Evolutionary conservation across 2,797 vertebrate genomes (phyloP), one percentile per base, ranked within the genome.

Genomic region (Novumbra hubbsi): DNA sequence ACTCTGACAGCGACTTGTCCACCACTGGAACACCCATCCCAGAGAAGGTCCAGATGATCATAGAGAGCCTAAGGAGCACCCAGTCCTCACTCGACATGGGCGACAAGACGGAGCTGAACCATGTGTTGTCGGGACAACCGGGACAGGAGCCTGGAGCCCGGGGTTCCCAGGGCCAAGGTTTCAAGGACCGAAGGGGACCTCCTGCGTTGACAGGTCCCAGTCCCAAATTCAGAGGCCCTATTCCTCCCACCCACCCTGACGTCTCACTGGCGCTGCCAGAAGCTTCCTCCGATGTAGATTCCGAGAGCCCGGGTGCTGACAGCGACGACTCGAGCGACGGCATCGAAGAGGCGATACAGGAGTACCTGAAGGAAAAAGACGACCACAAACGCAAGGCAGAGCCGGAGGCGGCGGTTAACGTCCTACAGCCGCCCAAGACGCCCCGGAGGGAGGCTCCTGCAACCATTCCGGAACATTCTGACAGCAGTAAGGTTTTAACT

Each of bases 311-410:
- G 0, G 95, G 95, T 67, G 95, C 96, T 0, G 98, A 99, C 82
- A 99, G 97, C 0, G 98, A 99, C 0, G 97, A 96, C 77, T 98
- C 97, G 0, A 96, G 98, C 78, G 97, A 99, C 88, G 96, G 93
- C 70, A 99, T 99, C 1, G 98, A 99, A 80, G 95, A 98, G 77
- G 98, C 98, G 28, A 99, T 99, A 85, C 94, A 98, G 65, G 96
- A 99, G 86, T 98, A 98, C 82, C 88, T 99, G 74, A 95, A 94
- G 80, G 92, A 94, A 76, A 95, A 91, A 70, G 93, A 90, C 77
- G 92, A 92, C 80, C 90, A 92, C 76, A 94, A 94, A 78, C 90
- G 85, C 73, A 92, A 92, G 78, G 83, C 68, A 0, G 93, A 94
- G 63, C 88, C 84, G 0, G 84, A 94, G 63, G 87, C 84, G 0